Conservation (phyloP, 2,888 invertebrate species). For the Pheosia gnoma region DNA sequence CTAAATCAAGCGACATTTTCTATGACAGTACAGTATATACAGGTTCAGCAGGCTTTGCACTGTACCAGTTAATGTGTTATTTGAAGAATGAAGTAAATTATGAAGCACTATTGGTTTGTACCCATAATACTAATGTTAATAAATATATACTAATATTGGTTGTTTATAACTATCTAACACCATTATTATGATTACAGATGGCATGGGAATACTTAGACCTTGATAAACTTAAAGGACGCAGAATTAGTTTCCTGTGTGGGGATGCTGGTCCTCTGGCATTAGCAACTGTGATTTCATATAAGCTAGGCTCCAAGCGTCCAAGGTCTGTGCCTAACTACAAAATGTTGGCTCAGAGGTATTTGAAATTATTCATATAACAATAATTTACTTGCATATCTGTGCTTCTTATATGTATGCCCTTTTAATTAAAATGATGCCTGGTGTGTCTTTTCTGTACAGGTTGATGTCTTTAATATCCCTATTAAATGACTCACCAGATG, state of each 20-base stretch:
- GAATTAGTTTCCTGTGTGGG: constrained; percentile 90
- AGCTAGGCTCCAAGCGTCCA: constrained; percentile 68
- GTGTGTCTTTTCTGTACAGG: constrained; percentile 65
- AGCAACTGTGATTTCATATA: constrained; percentile 87
- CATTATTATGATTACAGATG: constrained; percentile 42
- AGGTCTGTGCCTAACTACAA: constrained; percentile 75
- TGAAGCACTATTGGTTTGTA: constrained; percentile 55
- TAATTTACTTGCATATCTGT: not conserved
- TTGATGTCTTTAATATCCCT: constrained; percentile 81
- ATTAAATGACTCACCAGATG: constrained; percentile 88
- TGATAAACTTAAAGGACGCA: constrained; percentile 58
- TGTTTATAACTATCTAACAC: not conserved
- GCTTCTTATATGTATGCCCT: no score
- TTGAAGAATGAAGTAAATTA: constrained; percentile 45
- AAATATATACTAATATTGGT: no score
- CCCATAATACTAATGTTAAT: not conserved
- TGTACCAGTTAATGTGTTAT: constrained; percentile 84
- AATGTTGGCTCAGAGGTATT: constrained; percentile 78
- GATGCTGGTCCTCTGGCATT: constrained; percentile 91
- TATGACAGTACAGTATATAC: constrained; percentile 89
- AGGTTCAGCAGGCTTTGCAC: constrained; percentile 88
- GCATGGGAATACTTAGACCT: constrained; percentile 62
- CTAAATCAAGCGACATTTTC: constrained; percentile 71
- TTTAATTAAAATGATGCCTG: no score
- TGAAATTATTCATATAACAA: no score